Percentiles rank a stretch among this genome's conserved stretches.
Conservation (phyloP, 2,113 vertebrate genomes). For the Hemichromis elongatus region DNA sequence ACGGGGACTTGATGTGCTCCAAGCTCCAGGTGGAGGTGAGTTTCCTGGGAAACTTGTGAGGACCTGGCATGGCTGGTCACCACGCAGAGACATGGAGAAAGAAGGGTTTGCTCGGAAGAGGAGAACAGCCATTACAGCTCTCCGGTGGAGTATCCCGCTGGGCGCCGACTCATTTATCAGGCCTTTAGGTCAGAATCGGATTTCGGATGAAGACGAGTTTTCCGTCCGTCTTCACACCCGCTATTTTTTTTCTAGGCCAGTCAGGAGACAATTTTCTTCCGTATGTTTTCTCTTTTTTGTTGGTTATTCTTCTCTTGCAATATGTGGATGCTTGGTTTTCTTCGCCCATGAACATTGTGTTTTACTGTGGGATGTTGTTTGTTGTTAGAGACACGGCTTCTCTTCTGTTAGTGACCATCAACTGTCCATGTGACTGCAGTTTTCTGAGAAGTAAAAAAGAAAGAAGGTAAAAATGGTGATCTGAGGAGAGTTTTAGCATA, state of each 20-base stretch:
- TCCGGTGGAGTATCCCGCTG: constrained; percentile 23
- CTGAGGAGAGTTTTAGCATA: background rate
- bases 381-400: constrained; percentile 79
- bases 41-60: constrained; percentile 27
- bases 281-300: constrained; percentile 43
- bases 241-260: constrained; percentile 34
- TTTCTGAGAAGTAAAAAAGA: constrained; percentile 75
- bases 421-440: constrained; percentile 99
- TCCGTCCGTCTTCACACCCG: constrained; percentile 33
- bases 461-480: background rate
- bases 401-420: constrained; percentile 89
- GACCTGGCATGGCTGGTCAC: constrained; percentile 28
- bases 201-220: constrained; percentile 38
- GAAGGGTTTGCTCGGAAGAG: constrained; percentile 27
- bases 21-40: constrained; percentile 37
- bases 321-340: constrained; percentile 26
- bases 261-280: constrained; percentile 33
- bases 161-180: constrained; percentile 27
- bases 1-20: constrained; percentile 28
- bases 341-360: constrained; percentile 31
- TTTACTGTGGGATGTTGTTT: constrained; percentile 49
- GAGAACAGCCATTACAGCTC: constrained; percentile 32
- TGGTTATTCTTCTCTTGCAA: constrained; percentile 45
- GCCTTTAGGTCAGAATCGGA: constrained; percentile 31
- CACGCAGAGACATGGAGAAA: constrained; percentile 10